Evolutionary conservation across 2,888 invertebrate species (phyloP).

Genomic region (Amiota communis): DNA sequence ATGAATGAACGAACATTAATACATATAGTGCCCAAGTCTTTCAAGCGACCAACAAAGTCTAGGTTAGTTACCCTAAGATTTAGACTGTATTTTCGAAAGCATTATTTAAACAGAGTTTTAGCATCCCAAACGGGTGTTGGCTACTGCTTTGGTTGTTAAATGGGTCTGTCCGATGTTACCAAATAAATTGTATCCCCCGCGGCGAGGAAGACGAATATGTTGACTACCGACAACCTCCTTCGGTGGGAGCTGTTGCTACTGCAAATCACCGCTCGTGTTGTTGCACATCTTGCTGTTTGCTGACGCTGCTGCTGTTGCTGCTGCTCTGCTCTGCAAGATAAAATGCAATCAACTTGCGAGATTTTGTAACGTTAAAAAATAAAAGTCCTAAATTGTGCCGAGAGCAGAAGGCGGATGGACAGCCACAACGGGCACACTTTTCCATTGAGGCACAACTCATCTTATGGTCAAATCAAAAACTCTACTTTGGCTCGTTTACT

Average conservation of each 20-base stretch:
- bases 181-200: slow-evolving; percentile 55
- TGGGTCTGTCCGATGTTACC: slow-evolving; percentile 35
- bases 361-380: slow-evolving; percentile 42
- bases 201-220: slow-evolving; percentile 46
- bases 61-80: no score
- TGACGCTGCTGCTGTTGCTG: not conserved
- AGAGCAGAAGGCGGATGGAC: slow-evolving; percentile 33
- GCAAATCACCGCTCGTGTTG: slow-evolving; percentile 5
- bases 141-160: slow-evolving; percentile 7
- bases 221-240: slow-evolving; percentile 53
- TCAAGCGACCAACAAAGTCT: no score
- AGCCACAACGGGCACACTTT: slow-evolving; percentile 38
- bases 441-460: slow-evolving; percentile 23
- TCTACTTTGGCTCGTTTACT: not conserved
- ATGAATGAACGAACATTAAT: no score
- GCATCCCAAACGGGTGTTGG: no score
- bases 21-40: no score
- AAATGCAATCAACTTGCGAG: slow-evolving; percentile 43
- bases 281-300: slow-evolving; percentile 16
- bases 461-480: not conserved
- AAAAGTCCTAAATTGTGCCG: slow-evolving; percentile 45
- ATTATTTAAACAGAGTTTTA: no score
- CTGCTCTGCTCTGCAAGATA: slow-evolving; percentile 22
- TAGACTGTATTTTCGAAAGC: no score
- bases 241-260: slow-evolving; percentile 38